phyloP scores from a whole-genome alignment of 2,113 vertebrate species.

The Brachypteracias leptosomus region DNA sequence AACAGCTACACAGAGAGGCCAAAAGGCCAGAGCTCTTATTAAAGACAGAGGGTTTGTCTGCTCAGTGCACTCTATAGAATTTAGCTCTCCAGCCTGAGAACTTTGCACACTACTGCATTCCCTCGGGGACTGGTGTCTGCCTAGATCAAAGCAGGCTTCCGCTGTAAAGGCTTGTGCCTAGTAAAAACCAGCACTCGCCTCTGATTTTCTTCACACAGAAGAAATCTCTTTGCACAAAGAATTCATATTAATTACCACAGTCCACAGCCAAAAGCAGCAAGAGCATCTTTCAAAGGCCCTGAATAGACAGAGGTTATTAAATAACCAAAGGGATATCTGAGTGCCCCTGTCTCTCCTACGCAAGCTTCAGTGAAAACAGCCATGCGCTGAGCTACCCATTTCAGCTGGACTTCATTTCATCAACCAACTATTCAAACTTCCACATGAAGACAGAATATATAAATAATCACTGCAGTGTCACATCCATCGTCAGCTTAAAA shows the following conservation, averaged over 20 bases:
- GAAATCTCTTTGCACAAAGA: conserved; percentile 4
- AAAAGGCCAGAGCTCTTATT: not conserved
- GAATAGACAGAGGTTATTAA: conserved; percentile 15
- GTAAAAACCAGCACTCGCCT: not conserved
- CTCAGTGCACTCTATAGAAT: not conserved
- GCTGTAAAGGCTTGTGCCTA: not conserved
- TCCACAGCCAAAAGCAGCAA: conserved; percentile 21
- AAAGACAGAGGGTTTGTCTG: conserved; percentile 10
- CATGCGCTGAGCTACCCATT: rapidly evolving
- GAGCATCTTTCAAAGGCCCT: conserved; percentile 33
- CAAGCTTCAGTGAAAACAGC: not conserved
- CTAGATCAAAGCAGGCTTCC: not conserved
- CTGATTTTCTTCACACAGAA: not conserved
- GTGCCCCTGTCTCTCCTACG: not conserved
- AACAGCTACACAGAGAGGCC: not conserved
- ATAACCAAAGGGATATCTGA: not conserved
- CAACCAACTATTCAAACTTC: not conserved
- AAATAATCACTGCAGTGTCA: not conserved
- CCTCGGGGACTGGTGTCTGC: not conserved
- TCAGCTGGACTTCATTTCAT: not conserved
- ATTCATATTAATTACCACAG: conserved; percentile 7
- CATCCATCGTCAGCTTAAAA: not conserved
- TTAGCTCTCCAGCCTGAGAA: not conserved
- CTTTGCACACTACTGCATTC: not conserved
- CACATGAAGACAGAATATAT: not conserved